A percentile compares a stretch with the other conserved stretches of the same genome.
These are phyloP conservation scores for Himalopsyche tibetana DNA, from an alignment of 2,888 invertebrate genomes.

Conservation along the genomic window DNA sequence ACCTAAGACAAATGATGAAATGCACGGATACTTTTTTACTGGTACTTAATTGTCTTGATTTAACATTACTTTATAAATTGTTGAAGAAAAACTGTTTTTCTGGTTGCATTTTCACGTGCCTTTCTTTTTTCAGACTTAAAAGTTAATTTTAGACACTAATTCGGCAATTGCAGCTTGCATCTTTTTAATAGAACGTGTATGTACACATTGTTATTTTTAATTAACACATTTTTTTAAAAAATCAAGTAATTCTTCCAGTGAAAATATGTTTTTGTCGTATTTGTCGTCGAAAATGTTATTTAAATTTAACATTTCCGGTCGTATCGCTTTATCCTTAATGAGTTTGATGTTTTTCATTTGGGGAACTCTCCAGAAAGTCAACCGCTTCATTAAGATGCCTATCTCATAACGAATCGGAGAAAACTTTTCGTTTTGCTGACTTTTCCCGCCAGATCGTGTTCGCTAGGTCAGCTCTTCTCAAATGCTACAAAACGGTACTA, in stretches of 20 bases:
- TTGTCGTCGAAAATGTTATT: not conserved
- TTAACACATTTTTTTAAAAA: not conserved
- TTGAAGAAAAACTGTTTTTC: no score
- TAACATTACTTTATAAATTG: no score
- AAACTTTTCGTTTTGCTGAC: constrained; percentile 54
- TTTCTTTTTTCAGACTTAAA: no score
- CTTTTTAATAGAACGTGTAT: no score
- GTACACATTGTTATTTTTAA: not conserved
- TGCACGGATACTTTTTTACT: no score
- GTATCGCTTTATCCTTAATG: constrained; percentile 46
- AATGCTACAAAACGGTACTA: not conserved
- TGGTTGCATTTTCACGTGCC: no score
- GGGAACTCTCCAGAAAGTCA: constrained; percentile 47
- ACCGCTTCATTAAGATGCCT: constrained; percentile 61
- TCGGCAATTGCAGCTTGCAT: no score
- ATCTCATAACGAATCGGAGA: constrained; percentile 60
- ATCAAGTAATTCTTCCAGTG: not conserved
- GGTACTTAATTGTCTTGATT: no score
- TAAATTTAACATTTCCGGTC: not conserved
- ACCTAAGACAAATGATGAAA: no score
- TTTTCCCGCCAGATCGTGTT: constrained; percentile 59
- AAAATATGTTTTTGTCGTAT: not conserved
- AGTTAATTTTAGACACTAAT: no score
- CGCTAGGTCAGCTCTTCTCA: constrained; percentile 28
- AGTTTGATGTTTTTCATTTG: constrained; percentile 48